A percentile compares a stretch with the other conserved stretches of the same genome.
These are phyloP conservation scores for Malurus alboscapulatus DNA, from an alignment of 2,113 vertebrate genomes.

Conservation along the genomic window DNA sequence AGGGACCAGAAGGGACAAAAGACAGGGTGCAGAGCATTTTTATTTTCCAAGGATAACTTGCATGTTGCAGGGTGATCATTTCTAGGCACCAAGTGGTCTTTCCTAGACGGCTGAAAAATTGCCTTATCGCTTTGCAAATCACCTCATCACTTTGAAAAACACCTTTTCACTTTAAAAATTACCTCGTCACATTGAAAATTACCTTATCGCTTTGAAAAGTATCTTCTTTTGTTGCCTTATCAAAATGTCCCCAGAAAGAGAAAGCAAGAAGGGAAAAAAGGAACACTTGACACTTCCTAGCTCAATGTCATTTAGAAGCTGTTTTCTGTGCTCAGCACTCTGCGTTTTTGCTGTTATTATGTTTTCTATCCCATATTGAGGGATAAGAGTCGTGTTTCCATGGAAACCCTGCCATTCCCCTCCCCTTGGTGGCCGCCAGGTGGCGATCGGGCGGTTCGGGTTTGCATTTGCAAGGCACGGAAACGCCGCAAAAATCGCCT, in stretches of 20 bases:
- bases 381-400: background rate
- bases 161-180: background rate
- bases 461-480: background rate
- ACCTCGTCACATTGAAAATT: background rate
- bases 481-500: background rate
- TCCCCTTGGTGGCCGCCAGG: background rate
- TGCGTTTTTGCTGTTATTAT: background rate
- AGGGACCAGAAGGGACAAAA: no score
- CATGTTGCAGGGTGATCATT: accelerated
- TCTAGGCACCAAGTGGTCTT: background rate
- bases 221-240: background rate
- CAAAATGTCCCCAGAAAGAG: background rate
- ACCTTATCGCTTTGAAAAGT: background rate
- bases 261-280: background rate
- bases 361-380: background rate
- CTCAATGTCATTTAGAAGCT: background rate
- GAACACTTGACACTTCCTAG: background rate
- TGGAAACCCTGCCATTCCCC: background rate
- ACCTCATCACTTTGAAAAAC: background rate
- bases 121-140: background rate
- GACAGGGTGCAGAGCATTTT: background rate
- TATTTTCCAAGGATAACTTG: background rate
- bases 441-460: background rate
- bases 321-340: background rate
- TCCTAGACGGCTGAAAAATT: background rate